Base-by-base conservation (phyloP, 2,113 vertebrate genomes). In the Lasiurus cinereus region DNA sequence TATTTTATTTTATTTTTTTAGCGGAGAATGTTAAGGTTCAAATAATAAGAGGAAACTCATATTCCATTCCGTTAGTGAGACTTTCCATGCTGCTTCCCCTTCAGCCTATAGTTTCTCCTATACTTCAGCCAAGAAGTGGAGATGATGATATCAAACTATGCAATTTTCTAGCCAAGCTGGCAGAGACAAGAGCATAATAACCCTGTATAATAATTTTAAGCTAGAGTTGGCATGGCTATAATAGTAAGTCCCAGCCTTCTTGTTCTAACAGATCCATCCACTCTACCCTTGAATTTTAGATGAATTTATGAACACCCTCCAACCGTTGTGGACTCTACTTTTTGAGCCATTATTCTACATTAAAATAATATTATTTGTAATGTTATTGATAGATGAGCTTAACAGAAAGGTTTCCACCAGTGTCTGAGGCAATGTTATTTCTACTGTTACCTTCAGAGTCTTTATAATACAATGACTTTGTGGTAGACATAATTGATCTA, bases 371-470 rank as follows among this genome's bases (percentile, higher is more conserved):
- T 70, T 67, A 16, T 27, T 46, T 64, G 29, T 85, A 77, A 24
- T 67, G 27, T 36, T 72, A 11, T 31, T 50, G 31, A 82, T 48
- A 86, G 21, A 48, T 86, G 69, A 91, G 19, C 29, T 88, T 91
- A 91, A 83, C 18, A 43, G 80, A 88, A 84, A 91, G 16, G 22
- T 72, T 94, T 56, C 56, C 50, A 73, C 24, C 33, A 73, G 29
- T 54, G 29, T 92, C 76, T 48, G 9, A 78, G 31, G 50, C 69
- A 52, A 11, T 74, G 59, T 54, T 90, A 80, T 62, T 52, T 72
- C 14, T 19, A 31, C 16, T 39, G 15, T 39, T 43, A 67, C 73
- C 67, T 73, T 72, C 43, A 69, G 77, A 48, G 27, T 69, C 54
- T 73, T 82, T 85, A 54, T 52, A 77, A 29, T 39, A 27, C 21